Percentiles rank a stretch among this genome's conserved stretches.
phyloP scores from a whole-genome alignment of 2,888 invertebrate genomes.

The Idaea dimidiata region DNA sequence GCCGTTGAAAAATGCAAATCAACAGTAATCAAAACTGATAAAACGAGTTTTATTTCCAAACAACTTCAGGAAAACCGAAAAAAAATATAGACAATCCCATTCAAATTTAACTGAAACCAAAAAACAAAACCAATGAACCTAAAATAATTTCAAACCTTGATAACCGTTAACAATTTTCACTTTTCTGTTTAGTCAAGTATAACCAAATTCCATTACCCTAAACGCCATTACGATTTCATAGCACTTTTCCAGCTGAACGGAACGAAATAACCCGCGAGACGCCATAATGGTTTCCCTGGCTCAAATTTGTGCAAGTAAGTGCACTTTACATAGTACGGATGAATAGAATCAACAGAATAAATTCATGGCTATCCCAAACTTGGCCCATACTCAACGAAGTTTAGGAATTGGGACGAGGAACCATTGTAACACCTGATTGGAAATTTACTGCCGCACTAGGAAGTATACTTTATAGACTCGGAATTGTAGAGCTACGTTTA shows the following conservation, averaged over 20 bases:
- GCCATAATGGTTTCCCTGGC: conserved; percentile 48
- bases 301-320: conserved; percentile 59
- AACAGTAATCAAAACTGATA: no score
- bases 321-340: conserved; percentile 51
- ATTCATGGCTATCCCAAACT: conserved; percentile 55
- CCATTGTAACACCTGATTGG: conserved; percentile 54
- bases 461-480: conserved; percentile 18
- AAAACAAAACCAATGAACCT: conserved; percentile 22
- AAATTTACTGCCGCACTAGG: conserved; percentile 45
- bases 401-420: conserved; percentile 36
- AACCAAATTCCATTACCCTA: conserved; percentile 43
- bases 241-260: conserved; percentile 53
- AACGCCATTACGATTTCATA: conserved; percentile 50
- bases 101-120: conserved; percentile 8
- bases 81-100: conserved; percentile 11
- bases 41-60: no score
- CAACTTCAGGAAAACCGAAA: no score
- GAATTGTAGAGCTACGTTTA: background rate
- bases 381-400: conserved; percentile 55
- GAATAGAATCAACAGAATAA: conserved; percentile 60
- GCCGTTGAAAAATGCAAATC: no score
- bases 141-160: conserved; percentile 23
- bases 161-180: conserved; percentile 25
- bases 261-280: conserved; percentile 44
- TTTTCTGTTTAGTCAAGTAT: conserved; percentile 41